Conservation (phyloP, 1,140 invertebrate genomes). For the Bombus waltoni region DNA sequence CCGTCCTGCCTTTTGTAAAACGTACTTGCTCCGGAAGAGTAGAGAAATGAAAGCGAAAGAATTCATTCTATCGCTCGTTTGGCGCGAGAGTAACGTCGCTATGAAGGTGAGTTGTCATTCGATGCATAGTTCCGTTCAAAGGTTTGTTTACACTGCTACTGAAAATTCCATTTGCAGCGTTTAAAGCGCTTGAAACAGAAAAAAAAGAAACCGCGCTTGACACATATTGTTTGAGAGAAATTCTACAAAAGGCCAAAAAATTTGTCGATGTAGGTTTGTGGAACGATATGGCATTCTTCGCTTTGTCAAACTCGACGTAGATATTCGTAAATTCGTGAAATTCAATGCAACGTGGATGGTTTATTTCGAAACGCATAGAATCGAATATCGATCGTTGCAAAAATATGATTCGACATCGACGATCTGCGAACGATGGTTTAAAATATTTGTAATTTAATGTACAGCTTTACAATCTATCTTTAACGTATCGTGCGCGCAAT, state of each 20-base stretch:
- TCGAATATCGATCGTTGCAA: neutral
- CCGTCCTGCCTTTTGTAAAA: conserved; percentile 9
- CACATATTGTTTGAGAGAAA: neutral
- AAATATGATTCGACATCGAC: neutral
- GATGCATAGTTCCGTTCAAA: conserved; percentile 2
- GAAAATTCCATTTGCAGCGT: neutral
- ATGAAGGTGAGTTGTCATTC: conserved; percentile 9
- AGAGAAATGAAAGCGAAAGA: neutral
- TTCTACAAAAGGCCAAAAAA: neutral
- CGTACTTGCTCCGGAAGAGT: neutral
- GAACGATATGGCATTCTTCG: neutral
- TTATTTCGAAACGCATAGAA: too few relatives aligned
- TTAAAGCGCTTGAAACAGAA: neutral
- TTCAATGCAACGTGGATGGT: neutral
- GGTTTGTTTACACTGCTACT: conserved; percentile 13
- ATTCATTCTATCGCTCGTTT: neutral
- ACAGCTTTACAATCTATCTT: neutral
- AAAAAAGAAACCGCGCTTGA: neutral
- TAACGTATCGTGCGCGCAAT: neutral
- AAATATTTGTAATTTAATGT: neutral
- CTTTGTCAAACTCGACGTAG: neutral
- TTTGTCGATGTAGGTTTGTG: neutral
- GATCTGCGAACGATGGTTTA: neutral
- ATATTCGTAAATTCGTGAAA: neutral
- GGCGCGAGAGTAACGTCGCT: conserved; percentile 2